Evolutionary conservation across 2,888 invertebrate genomes (phyloP), one percentile per base, ranked within the genome.

Genomic region (Spicauda simplicius): DNA sequence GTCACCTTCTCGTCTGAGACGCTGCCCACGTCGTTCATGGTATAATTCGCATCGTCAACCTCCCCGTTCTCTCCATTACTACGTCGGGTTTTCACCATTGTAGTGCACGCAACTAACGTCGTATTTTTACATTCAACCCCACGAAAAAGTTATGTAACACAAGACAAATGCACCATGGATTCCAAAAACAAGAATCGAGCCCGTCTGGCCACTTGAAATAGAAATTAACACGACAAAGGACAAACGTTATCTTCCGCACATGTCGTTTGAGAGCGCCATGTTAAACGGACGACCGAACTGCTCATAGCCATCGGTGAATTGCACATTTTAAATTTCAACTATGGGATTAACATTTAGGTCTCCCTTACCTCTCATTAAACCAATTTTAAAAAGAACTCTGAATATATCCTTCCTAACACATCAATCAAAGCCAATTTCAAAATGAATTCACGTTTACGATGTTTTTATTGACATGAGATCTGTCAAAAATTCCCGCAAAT

Each of bases 21-120:
- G 85, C 90, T 91, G 82, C 87, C 90, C 80, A 84, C 88, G 82
- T 90, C 91, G 88, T 91, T 91, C 77, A 87, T 79, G 77, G 86
- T 84, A 79, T 88, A 88, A 87, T 88, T 90, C 79, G 86, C 89
- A 79, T 93, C 93, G 75, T 92, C 91, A 80, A 89, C 86, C 81
- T 93, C 93, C 81, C 92, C 93, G 77, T 91, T 91, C 83, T 92
- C 93, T 82, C 92, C 92, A 79, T 92, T 91, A 87, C 93, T 93
- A 81, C 93, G 93, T 79, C 93, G 91, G 83, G 93, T 93, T 92
- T 93, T 93, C 89, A 93, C 93, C 93, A 93, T 93, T 82, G 87
- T 87, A 83, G 83, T 81, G 79, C 76, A 74, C 71, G 71, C 73
- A 69, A 75, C 70, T 73, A 76, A 80, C 81, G 80, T 79, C 84